phyloP scores from a whole-genome alignment of 1,140 invertebrate genomes.

The Bombus soroeensis region DNA sequence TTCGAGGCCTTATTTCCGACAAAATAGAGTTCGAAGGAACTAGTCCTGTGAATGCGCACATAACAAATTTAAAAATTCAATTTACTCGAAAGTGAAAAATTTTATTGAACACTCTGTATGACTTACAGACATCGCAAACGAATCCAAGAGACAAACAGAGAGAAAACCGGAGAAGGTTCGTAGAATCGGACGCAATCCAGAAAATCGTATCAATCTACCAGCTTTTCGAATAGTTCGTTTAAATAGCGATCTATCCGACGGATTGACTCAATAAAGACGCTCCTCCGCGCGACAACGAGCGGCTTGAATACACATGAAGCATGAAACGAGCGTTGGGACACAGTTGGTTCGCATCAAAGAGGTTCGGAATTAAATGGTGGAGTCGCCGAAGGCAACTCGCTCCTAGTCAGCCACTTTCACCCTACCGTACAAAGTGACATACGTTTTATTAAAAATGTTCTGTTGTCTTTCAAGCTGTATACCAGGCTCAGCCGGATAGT shows the following conservation, averaged over 20 bases:
- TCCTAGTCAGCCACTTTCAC: constrained; percentile 30
- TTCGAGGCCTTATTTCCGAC: too few species aligned
- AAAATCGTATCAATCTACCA: constrained; percentile 38
- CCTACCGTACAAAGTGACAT: constrained; percentile 49
- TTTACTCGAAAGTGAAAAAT: too few species aligned
- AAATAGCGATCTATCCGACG: constrained; percentile 37
- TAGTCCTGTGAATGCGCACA: too few species aligned
- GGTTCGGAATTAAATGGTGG: constrained; percentile 57
- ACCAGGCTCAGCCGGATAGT: background rate
- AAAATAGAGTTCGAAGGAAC: too few species aligned
- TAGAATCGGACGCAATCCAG: background rate
- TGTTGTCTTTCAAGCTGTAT: constrained; percentile 46
- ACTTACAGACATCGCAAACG: background rate
- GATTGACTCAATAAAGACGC: constrained; percentile 51
- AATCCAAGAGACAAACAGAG: background rate
- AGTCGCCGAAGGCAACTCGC: constrained; percentile 55
- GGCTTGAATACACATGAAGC: constrained; percentile 67
- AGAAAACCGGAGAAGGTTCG: background rate
- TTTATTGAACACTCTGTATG: too few species aligned
- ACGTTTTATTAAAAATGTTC: constrained; percentile 66
- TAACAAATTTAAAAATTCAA: too few species aligned
- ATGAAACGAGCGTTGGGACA: constrained; percentile 57
- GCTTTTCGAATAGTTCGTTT: constrained; percentile 29
- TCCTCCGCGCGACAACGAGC: background rate
- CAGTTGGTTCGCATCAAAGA: constrained; percentile 54